Evolutionary conservation across 2,113 vertebrate genomes (phyloP).

Genomic region (Ariopsis seemanni): DNA sequence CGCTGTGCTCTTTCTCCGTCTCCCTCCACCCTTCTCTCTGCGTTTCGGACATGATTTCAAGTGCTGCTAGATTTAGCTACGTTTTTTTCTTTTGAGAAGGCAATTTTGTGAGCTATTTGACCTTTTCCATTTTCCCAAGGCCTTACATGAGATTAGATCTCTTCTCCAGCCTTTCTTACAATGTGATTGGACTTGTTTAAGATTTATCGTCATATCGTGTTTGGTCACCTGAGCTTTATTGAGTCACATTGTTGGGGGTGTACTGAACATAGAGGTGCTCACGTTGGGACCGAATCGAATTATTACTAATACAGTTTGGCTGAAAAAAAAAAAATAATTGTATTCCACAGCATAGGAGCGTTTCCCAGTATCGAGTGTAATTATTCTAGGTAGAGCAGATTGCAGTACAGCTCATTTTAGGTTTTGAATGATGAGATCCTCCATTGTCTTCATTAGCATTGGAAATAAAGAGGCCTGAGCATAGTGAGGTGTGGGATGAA

Average conservation of each 20-base stretch:
- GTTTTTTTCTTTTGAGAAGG: constrained; percentile 63
- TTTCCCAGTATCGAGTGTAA: constrained; percentile 22
- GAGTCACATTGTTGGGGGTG: not conserved
- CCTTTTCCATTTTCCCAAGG: constrained; percentile 78
- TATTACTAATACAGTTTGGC: not conserved
- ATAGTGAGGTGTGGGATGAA: constrained; percentile 46
- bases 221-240: constrained; percentile 57
- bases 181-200: constrained; percentile 68
- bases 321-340: not conserved
- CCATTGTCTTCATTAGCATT: constrained; percentile 86
- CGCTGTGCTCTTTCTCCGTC: constrained; percentile 38
- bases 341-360: not conserved
- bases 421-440: constrained; percentile 85
- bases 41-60: constrained; percentile 67
- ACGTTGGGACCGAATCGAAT: not conserved
- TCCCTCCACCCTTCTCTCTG: constrained; percentile 58
- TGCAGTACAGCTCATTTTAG: constrained; percentile 77
- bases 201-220: constrained; percentile 70
- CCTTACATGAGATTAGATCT: constrained; percentile 75
- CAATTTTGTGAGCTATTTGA: constrained; percentile 76
- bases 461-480: constrained; percentile 54
- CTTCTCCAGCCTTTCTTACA: constrained; percentile 72
- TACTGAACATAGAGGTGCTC: not conserved
- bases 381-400: constrained; percentile 67
- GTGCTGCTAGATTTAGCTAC: constrained; percentile 74